A percentile compares a stretch with the other conserved stretches of the same genome.
Evolutionary conservation across 2,888 invertebrate species (phyloP).

Genomic region (Beris morrisii): DNA sequence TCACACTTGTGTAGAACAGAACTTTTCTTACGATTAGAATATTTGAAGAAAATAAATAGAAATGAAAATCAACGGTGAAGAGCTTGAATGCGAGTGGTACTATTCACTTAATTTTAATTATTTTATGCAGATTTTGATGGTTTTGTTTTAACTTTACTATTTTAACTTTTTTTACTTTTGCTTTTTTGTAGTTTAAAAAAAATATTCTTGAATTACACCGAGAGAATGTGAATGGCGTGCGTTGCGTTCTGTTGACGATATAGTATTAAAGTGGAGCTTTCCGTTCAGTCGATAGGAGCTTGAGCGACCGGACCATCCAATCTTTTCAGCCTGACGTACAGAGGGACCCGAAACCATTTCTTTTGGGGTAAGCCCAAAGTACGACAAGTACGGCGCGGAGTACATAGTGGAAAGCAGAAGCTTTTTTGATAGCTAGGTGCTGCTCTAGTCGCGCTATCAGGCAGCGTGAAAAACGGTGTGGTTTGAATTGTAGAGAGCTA

Average conservation of each 20-base stretch:
- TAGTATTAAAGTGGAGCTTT: constrained; percentile 40
- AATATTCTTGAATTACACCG: constrained; percentile 38
- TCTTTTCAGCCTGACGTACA: too few species aligned
- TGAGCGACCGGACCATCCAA: neutral
- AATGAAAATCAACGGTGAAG: neutral
- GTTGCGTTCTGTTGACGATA: constrained; percentile 44
- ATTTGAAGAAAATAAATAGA: neutral
- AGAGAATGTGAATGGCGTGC: constrained; percentile 44
- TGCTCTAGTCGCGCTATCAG: neutral
- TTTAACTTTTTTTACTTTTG: constrained; percentile 26
- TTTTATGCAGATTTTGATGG: neutral
- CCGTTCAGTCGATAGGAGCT: constrained; percentile 28
- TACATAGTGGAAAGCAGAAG: constrained; percentile 26
- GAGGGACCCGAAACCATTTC: too few species aligned
- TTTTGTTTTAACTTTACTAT: neutral
- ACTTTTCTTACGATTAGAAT: too few species aligned
- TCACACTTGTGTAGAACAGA: too few species aligned
- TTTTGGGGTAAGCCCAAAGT: too few species aligned
- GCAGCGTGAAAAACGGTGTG: constrained; percentile 8
- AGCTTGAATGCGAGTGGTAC: neutral
- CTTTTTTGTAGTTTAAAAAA: constrained; percentile 19
- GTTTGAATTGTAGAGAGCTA: too few species aligned
- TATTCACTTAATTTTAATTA: neutral
- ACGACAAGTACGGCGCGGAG: neutral
- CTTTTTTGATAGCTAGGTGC: constrained; percentile 17